phyloP scores from a whole-genome alignment of 2,113 vertebrate species.

The Chunga burmeisteri region DNA sequence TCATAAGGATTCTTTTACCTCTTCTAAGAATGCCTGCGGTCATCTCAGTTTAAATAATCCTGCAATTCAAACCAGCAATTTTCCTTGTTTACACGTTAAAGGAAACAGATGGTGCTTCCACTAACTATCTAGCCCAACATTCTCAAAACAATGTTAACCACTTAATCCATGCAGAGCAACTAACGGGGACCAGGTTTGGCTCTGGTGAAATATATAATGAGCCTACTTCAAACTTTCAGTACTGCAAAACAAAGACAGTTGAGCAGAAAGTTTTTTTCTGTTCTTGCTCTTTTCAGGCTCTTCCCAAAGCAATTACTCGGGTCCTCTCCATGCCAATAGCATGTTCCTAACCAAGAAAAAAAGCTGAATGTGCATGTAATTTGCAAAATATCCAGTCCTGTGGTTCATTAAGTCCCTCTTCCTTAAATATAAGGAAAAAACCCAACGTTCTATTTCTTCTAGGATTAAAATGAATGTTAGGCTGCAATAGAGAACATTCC shows the following conservation, averaged over 20 bases:
- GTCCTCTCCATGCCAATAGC: slow-evolving; percentile 30
- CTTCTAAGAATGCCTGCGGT: slow-evolving; percentile 72
- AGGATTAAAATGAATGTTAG: background rate
- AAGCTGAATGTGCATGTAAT: slow-evolving; percentile 62
- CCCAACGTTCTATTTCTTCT: background rate
- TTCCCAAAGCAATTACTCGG: background rate
- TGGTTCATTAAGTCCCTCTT: slow-evolving; percentile 41
- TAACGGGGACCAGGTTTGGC: background rate
- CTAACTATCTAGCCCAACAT: slow-evolving; percentile 34
- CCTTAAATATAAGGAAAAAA: slow-evolving; percentile 4
- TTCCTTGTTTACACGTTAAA: slow-evolving; percentile 72
- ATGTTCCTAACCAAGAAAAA: slow-evolving; percentile 54
- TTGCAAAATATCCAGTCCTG: slow-evolving; percentile 42
- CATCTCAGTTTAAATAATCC: slow-evolving; percentile 59
- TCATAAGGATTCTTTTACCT: background rate
- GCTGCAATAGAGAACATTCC: background rate
- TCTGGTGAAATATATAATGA: background rate
- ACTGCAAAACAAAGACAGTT: background rate
- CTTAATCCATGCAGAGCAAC: background rate
- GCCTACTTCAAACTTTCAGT: background rate
- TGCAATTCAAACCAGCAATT: slow-evolving; percentile 73
- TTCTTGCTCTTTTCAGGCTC: background rate
- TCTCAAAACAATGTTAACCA: slow-evolving; percentile 36
- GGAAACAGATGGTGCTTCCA: slow-evolving; percentile 77
- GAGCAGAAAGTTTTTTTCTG: slow-evolving; percentile 16